A percentile compares a stretch with the other conserved stretches of the same genome.
phyloP scores from a whole-genome alignment of 2,888 invertebrate genomes.

The Ochropacha duplaris region DNA sequence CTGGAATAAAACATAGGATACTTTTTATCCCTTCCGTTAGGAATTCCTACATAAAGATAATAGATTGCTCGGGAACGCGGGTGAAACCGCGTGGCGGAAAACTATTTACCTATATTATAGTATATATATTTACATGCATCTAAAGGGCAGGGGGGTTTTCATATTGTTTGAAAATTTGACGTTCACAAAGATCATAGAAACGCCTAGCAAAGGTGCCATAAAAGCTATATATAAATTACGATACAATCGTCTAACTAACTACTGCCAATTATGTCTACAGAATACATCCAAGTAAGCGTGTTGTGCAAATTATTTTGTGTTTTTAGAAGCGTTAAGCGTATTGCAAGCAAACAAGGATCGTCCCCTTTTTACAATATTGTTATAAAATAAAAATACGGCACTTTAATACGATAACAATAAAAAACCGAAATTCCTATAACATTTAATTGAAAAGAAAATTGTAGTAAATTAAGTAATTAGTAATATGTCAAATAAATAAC shows the following conservation, averaged over 20 bases:
- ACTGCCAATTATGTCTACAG: background rate
- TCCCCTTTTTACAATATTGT: slow-evolving; percentile 17
- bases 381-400: background rate
- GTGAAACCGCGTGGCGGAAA: too few species aligned
- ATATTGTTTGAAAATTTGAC: background rate
- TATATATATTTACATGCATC: too few species aligned
- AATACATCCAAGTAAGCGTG: background rate
- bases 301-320: background rate
- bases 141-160: too few species aligned
- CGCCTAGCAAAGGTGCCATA: background rate
- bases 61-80: too few species aligned
- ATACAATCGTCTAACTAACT: background rate
- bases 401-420: background rate
- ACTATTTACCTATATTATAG: background rate
- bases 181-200: background rate
- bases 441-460: too few species aligned
- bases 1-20: too few species aligned
- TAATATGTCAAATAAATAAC: too few species aligned
- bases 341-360: slow-evolving; percentile 27
- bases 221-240: background rate
- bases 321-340: slow-evolving; percentile 8
- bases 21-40: too few species aligned
- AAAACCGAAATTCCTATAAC: too few species aligned
- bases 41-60: too few species aligned
- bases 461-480: too few species aligned